Conservation (phyloP, 2,888 invertebrate genomes). For the Adela reaumurella region DNA sequence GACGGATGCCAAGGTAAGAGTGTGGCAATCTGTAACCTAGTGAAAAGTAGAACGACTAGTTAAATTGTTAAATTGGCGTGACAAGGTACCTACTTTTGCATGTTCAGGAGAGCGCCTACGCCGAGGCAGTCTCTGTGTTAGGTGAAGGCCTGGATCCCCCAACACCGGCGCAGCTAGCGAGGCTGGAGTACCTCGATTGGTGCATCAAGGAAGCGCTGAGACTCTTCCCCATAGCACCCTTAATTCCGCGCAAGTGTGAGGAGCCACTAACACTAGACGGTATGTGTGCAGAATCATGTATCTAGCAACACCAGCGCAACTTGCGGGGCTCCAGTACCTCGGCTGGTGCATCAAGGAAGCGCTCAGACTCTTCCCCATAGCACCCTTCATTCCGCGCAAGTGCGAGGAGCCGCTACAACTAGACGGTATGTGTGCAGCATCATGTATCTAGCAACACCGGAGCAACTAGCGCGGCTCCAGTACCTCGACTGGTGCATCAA, state of each 20-base stretch:
- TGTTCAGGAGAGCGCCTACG: background rate
- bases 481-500: background rate
- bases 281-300: background rate
- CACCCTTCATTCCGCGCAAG: background rate
- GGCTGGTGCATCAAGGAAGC: background rate
- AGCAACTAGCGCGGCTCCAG: background rate
- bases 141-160: background rate
- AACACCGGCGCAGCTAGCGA: background rate
- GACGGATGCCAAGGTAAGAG: too few relatives aligned
- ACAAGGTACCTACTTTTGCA: too few relatives aligned
- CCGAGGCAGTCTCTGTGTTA: background rate
- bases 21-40: too few relatives aligned
- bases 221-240: background rate
- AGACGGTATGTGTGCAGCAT: background rate
- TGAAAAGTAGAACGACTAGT: too few relatives aligned
- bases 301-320: background rate
- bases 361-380: background rate
- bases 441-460: too few relatives aligned
- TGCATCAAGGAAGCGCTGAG: background rate
- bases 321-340: background rate
- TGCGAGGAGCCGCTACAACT: background rate
- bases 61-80: too few relatives aligned
- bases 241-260: background rate
- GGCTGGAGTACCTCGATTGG: background rate
- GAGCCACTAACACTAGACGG: background rate